These are phyloP conservation scores for rat (Rattus norvegicus) DNA, from an alignment of 2,113 vertebrate genomes.

Conservation along the genomic window GRCr8 NC_086025.1:64187501-64188000, in stretches of 20 bases:
- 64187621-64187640: no score
- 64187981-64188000: background rate
- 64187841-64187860: background rate
- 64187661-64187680: no score
- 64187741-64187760: background rate
- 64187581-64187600: background rate
- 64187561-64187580: background rate
- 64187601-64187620: background rate
- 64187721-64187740: background rate
- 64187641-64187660: background rate
- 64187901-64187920: slow-evolving; percentile 17
- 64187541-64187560: background rate
- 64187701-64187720: background rate
- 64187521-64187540: background rate
- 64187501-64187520: background rate
- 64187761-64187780: background rate
- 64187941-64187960: background rate
- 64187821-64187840: background rate
- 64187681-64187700: background rate
- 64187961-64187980: background rate
- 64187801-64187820: background rate
- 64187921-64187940: background rate
- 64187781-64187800: background rate
- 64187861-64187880: background rate
- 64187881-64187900: background rate